Base-by-base conservation (phyloP, 1,140 invertebrate genomes). In the Eupeodes corollae region DNA sequence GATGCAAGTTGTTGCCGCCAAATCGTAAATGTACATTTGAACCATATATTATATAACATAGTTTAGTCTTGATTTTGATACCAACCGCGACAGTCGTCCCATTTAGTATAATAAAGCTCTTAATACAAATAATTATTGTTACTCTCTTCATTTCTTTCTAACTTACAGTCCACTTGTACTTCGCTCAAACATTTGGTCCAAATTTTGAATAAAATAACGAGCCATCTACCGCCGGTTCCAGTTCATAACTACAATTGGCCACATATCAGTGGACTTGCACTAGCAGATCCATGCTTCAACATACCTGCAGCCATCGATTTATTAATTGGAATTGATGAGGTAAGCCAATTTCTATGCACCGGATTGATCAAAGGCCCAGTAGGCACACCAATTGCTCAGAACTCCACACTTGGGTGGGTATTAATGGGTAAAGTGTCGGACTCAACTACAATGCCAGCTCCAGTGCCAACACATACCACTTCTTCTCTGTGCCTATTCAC, bases 191-290 rank as follows among this genome's bases (percentile, higher is more conserved):
- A n/a, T n/a, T n/a, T n/a, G n/a, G n/a, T n/a, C n/a, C n/a, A n/a
- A n/a, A 5, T 45, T 5, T n/a, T 45, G 34, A n/a, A 31, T 11
- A 45, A 34, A 31, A 45, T 45, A 35, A 45, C 44, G n/a, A 45
- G 18, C 15, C 10, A 45, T 18, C 16, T 45, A 5, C 44, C 44
- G 6, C 18, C 13, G 6, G 26, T 21, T n/a, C 10, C 12, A 5
- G 44, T 45, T 8, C 19, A 9, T 1, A 21, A n/a, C 13, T 1
- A 14, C 5, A 5, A 15, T 16, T 45, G 44, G 44, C 31, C 26
- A 11, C 32, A 45, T 15, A 33, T 35, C n/a, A 15, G 19, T 18
- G 32, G 16, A 16, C 34, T 45, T 10, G 15, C 31, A 16, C 32
- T 45, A 14, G 32, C 44, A 8, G 44, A 45, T 16, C 44, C 44